phyloP scores from a whole-genome alignment of 1,140 invertebrate genomes.

The Laodelphax striatellus region DNA sequence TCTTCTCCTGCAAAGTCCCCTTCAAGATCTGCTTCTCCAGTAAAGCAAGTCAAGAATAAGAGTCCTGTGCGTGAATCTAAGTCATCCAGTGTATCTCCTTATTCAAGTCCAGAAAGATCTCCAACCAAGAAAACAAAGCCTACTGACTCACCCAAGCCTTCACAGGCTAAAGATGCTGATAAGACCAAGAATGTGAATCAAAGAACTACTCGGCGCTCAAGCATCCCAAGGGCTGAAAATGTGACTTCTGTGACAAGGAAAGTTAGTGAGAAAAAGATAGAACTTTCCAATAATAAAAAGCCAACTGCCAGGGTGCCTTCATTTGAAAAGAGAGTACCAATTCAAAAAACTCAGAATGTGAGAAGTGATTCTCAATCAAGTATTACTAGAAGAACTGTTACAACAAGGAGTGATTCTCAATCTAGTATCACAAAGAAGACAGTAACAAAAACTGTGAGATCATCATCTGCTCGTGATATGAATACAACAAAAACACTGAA shows the following conservation, averaged over 20 bases:
- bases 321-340: constrained; percentile 5
- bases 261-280: constrained; percentile 6
- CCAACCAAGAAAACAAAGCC: neutral
- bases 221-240: constrained; percentile 16
- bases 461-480: neutral
- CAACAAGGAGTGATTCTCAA: constrained; percentile 8
- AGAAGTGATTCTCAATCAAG: constrained; percentile 10
- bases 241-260: constrained; percentile 9
- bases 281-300: neutral
- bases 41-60: neutral
- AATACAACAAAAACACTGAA: neutral
- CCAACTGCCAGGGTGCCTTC: neutral
- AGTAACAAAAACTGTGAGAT: neutral
- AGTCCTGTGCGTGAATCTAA: constrained; percentile 1
- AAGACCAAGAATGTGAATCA: neutral
- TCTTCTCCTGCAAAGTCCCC: neutral
- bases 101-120: constrained; percentile 18
- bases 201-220: constrained; percentile 14
- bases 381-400: constrained; percentile 25
- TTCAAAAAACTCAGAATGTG: neutral
- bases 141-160: neutral
- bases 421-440: constrained; percentile 25
- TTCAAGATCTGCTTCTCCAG: neutral
- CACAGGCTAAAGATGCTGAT: neutral
- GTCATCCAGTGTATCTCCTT: constrained; percentile 19